Conservation (phyloP, 2,797 vertebrate species). For the Neostethus bicornis region DNA sequence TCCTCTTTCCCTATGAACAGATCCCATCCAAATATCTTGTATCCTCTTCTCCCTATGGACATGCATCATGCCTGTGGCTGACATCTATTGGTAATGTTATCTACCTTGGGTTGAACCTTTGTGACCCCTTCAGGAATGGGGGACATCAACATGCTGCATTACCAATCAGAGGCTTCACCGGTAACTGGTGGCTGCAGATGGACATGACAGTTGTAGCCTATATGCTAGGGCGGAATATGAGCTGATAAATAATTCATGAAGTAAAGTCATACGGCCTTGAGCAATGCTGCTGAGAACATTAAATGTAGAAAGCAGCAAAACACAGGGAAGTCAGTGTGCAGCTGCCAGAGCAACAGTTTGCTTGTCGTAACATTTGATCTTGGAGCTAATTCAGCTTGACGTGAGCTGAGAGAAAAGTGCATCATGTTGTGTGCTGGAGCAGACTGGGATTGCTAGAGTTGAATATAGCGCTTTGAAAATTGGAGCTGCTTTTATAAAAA, state of each 20-base stretch:
- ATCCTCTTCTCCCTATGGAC: constrained; percentile 32
- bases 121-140: constrained; percentile 35
- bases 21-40: constrained; percentile 19
- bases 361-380: constrained; percentile 45
- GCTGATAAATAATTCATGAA: constrained; percentile 61
- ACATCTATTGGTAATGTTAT: constrained; percentile 46
- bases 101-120: constrained; percentile 34
- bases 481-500: constrained; percentile 44
- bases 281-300: constrained; percentile 57
- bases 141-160: constrained; percentile 17
- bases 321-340: constrained; percentile 43
- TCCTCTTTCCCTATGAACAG: constrained; percentile 18
- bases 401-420: constrained; percentile 48
- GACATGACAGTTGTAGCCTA: constrained; percentile 42
- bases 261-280: constrained; percentile 52
- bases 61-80: constrained; percentile 22
- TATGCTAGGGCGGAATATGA: constrained; percentile 40
- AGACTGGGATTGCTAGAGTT: constrained; percentile 15
- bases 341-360: constrained; percentile 53
- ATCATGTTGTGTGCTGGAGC: constrained; percentile 33
- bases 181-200: constrained; percentile 42
- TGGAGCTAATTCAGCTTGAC: constrained; percentile 60
- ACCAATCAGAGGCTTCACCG: constrained; percentile 34
- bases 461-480: constrained; percentile 38
- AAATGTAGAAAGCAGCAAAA: constrained; percentile 38